Base-by-base conservation (phyloP, 2,888 invertebrate species). In the Ichneumoninae sp. region DNA sequence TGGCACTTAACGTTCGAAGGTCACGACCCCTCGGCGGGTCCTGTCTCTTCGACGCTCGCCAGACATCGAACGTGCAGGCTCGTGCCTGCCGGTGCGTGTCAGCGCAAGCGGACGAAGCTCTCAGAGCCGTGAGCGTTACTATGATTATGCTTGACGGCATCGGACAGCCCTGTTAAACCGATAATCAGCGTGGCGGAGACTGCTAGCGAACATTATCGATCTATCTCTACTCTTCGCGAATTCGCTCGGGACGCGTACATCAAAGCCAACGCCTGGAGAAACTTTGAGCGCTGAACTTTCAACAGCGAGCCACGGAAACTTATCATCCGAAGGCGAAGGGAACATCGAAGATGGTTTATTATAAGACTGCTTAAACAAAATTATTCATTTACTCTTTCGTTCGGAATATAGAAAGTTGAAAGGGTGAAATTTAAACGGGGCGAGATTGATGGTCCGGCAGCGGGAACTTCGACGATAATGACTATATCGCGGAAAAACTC, bases 341-440 rank as follows among this genome's bases (percentile, higher is more conserved):
- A 57, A 57, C 8, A 26, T 57, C 26, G 13, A 2, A 57, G 57
- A 26, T 57, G 5, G 26, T 26, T 26, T 57, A 26, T 57, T 26
- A 26, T 57, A 57, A 57, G 26, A 57, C 26, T 26, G 22, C 26
- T 47, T 16, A 3, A 47, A 47, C 0, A 16, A 47, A 47, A 47
- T 47, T 47, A 47, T 47, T 47, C 3, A 47, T 47, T 47, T 4
- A 13, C 22, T 26, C 7, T 22, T 26, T 57, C 26, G 57, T 8
- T 57, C 57, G 26, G 57, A 26, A 57, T 13, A 57, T 57, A 57
- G 26, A 26, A 57, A 57, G 57, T 57, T 57, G 26, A 57, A 13
- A 26, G 22, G 26, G 26, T 13, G 13, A 57, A 57, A 26, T 57
- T 22, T 3, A 57, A 22, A 26, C 26, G 26, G 26, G 22, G 26